Evolutionary conservation across 92 coral and sea anemone genomes (phyloP).

Genomic region (Phenganax marumi): DNA sequence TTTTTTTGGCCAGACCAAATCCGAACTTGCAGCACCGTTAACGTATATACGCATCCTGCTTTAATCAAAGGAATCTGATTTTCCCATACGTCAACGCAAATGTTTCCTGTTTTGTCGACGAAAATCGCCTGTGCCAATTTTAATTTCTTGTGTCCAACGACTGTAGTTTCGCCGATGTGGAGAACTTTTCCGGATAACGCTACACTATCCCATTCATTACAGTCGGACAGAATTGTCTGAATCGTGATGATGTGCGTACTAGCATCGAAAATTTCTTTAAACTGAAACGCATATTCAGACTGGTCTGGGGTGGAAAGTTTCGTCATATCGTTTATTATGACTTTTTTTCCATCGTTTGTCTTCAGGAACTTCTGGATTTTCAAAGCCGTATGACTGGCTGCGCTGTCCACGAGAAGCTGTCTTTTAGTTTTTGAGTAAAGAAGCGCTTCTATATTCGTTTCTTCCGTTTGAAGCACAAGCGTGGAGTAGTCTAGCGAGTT

Average conservation of each 20-base stretch:
- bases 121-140: conserved; percentile 8
- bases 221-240: not conserved
- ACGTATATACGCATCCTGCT: not conserved
- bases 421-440: conserved; percentile 11
- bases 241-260: not conserved
- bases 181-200: not conserved
- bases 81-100: conserved; percentile 1
- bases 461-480: conserved; percentile 2
- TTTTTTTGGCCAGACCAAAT: conserved; percentile 34
- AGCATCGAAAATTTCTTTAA: not conserved
- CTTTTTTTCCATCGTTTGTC: not conserved
- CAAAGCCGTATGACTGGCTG: not conserved
- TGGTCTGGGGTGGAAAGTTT: conserved; percentile 13
- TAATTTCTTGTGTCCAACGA: not conserved
- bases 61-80: not conserved
- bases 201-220: not conserved
- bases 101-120: not conserved
- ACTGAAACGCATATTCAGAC: conserved; percentile 1
- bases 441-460: not conserved
- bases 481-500: conserved; percentile 10
- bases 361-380: not conserved
- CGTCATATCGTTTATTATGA: conserved; percentile 2
- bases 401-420: not conserved
- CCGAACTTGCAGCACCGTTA: conserved; percentile 26
- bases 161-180: not conserved